Evolutionary conservation across 2,797 vertebrate species (phyloP), one percentile per base, ranked within the genome.

Genomic region (Ctenochaetus hawaiiensis): DNA sequence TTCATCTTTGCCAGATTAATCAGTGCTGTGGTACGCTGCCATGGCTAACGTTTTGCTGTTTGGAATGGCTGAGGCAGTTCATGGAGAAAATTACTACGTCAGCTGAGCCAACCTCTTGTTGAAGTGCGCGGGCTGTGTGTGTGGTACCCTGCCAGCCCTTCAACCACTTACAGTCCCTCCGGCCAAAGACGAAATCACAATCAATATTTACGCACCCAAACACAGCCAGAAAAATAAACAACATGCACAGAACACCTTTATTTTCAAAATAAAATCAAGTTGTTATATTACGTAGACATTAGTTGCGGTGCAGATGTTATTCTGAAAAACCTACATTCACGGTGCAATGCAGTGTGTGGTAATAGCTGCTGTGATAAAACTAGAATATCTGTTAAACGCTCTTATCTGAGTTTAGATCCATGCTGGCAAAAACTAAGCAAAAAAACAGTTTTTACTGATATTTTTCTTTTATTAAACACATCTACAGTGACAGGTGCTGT

Each of bases 1-100:
- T 70, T 48, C 39, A 53, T 62, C 54, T 62, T 67, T 81, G 74
- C 79, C 77, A 72, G 70, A 85, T 86, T 80, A 81, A 87, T 89
- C 75, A 80, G 54, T 11, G 69, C 67, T 30, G 49, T 65, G 76
- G 54, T 78, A 41, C 66, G 0, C 22, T 67, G 85, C 80, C 73
- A 81, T 44, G 72, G 61, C 72, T 77, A 75, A 67, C 45, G 5
- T 56, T 71, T 45, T 52, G 43, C 37, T 48, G 23, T 73, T 72
- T 77, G 41, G 58, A 60, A 61, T 37, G 62, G 63, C 70, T 62
- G 47, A 58, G 59, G 61, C 78, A 65, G 58, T 86, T 83, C 76
- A 72, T 66, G 60, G 58, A 77, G 80, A 82, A 86, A 84, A 86
- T 82, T 61, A 71, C 57, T 56, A 9, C 62, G 62, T 78, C 57